Evolutionary conservation across 2,888 invertebrate species (phyloP), one percentile per base, ranked within the genome.

Genomic region (Onchidella celtica): DNA sequence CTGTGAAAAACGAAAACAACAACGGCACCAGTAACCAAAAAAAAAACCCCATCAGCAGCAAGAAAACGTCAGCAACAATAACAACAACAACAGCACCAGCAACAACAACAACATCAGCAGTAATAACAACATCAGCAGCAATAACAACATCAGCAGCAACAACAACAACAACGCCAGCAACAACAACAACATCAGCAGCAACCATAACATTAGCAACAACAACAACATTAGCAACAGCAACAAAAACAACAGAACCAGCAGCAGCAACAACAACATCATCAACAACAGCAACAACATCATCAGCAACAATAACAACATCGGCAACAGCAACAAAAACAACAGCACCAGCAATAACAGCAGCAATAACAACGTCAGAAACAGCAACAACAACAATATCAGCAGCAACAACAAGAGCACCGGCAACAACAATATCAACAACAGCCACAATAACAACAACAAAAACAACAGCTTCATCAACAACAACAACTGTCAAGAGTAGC

Each of bases 341-440:
- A 40, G 72, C n/a, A 55, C 55, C 14, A 55, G 32, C 29, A 55
- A 32, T 55, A 29, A 55, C 14, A 72, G 55, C 17, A 72, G 29
- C 6, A 72, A 55, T 29, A 72, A 29, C 6, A 72, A 29, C 2
- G 55, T 27, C 29, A 72, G 72, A 14, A 72, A 55, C 11, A 72
- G 55, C 32, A 72, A 55, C 29, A 72, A 55, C 21, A 72, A 32
- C 27, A 72, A 29, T 55, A 29, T 27, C 27, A 55, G 72, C 27
- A 72, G 27, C 27, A 55, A 32, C 27, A 55, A 55, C 55, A 72
- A 29, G 27, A 55, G 72, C 32, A 72, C 55, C 29, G 55, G 69
- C 55, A 55, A 55, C 55, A 55, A 55, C 29, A 55, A 29, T 55
- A 72, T n/a, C 32, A 72, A 32, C 32, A 72, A 55, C 55, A 72